Evolutionary conservation across 2,888 invertebrate genomes (phyloP), one percentile per base, ranked within the genome.

Genomic region (Eilema caniola): DNA sequence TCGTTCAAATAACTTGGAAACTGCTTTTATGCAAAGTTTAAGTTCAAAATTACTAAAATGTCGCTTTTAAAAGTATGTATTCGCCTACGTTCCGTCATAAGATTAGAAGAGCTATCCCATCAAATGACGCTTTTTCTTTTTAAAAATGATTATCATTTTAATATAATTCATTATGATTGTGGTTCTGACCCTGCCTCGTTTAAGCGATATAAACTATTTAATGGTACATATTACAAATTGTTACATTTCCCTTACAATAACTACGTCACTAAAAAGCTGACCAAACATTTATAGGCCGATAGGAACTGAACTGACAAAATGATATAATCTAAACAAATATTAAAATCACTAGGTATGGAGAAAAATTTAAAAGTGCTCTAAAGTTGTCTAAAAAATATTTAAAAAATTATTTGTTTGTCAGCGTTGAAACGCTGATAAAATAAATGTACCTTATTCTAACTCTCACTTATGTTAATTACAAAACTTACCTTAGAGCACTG

Each of bases 111-210:
- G 92, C 93, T 93, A 93, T 92, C 93, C 85, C 91, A 83, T 84
- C 24, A 56, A 53, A 28, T 56, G 56, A 24, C 5, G 28, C 8
- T 85, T 78, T 83, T 78, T 85, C 77, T 80, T 84, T 81, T 85
- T 66, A 82, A 85, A 88, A 89, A 88, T 86, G 85, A 85, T 88
- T 86, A 78, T 83, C 81, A 84, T 86, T 86, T 81, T 85, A 83
- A 84, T 86, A 85, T 84, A 87, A 89, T 86, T 87, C 84, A 88
- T 88, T 89, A 89, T 90, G 92, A 92, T 92, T 92, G 90, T 93
- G 92, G 90, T 93, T 91, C 88, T 90, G 93, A 95, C 95, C 95
- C 95, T 95, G 95, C 94, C 91, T 94, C 92, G 93, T 94, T 93
- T 90, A 94, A 94, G 94, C 94, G 89, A 93, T 93, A 92, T 85